Evolutionary conservation across 2,888 invertebrate genomes (phyloP).

Genomic region (Drosophila koepferae): DNA sequence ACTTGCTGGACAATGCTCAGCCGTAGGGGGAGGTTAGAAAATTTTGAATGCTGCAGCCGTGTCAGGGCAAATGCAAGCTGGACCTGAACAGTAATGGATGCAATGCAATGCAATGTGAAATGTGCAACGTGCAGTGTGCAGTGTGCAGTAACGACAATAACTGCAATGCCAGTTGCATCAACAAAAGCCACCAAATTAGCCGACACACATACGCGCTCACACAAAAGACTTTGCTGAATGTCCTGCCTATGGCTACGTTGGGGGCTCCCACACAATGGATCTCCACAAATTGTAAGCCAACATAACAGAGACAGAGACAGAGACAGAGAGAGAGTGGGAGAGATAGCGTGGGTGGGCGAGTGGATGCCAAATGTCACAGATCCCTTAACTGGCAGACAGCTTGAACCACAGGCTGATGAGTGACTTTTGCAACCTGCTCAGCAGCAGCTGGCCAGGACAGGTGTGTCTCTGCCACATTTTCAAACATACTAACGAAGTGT

Average conservation of each 20-base stretch:
- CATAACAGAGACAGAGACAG: neutral
- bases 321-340: neutral
- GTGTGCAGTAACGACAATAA: conserved; percentile 16
- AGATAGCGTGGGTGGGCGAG: neutral
- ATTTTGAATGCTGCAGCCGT: conserved; percentile 32
- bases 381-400: conserved; percentile 32
- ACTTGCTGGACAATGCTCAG: conserved; percentile 4
- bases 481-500: conserved; percentile 7
- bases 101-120: conserved; percentile 35
- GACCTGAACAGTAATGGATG: conserved; percentile 50
- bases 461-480: conserved; percentile 6
- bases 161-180: conserved; percentile 52
- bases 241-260: conserved; percentile 7
- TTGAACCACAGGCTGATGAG: conserved; percentile 31
- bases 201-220: conserved; percentile 55
- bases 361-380: conserved; percentile 10
- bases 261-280: conserved; percentile 50
- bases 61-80: conserved; percentile 15
- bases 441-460: conserved; percentile 6
- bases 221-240: conserved; percentile 30
- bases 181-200: conserved; percentile 77
- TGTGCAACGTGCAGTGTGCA: conserved; percentile 8
- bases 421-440: conserved; percentile 52
- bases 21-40: neutral
- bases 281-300: conserved; percentile 58